Evolutionary conservation across 1,140 invertebrate species (phyloP), one percentile per base, ranked within the genome.

Genomic region (Rhysida immarginata): DNA sequence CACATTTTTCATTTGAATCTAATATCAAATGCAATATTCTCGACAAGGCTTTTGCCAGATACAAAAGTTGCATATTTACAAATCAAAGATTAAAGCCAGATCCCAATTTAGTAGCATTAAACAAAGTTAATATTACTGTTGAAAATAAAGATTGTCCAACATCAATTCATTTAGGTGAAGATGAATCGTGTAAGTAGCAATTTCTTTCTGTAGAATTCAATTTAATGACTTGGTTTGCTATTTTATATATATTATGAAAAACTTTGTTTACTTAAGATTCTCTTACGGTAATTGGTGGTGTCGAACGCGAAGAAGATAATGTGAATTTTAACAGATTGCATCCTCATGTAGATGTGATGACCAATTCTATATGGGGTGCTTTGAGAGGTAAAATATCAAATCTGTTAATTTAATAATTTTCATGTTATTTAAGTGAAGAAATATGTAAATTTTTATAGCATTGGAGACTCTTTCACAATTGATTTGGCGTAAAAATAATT

Each of bases 11-110:
- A n/a, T n/a, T n/a, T n/a, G 59, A 55, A 1, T 69, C 69, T 48
- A 21, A 61, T 16, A 62, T 69, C 46, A 42, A 35, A 13, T 62
- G 52, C 46, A 62, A 65, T 41, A 58, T 66, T 26, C 24, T 66
- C 21, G 21, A 56, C 13, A 58, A 56, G n/a, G 64, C 64, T 1
- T 61, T 61, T 48, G 44, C 48, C 14, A 53, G 64, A 14, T 67
- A 67, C 53, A 50, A 41, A 3, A 52, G 52, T 2, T 43, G 58
- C 26, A 63, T 61, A 20, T 66, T 67, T 58, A 54, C 29, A 8
- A 35, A 35, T 5, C 5, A 5, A 35, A 8, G 5, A 5, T 16
- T 8, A 5, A 35, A 35, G 16, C 29, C 29, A 35, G 29, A 35
- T 35, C 16, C 29, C 29, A 8, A 5, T 35, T 35, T 8, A 5